phyloP scores from a whole-genome alignment of 2,797 vertebrate genomes.

The Gouania willdenowi region DNA sequence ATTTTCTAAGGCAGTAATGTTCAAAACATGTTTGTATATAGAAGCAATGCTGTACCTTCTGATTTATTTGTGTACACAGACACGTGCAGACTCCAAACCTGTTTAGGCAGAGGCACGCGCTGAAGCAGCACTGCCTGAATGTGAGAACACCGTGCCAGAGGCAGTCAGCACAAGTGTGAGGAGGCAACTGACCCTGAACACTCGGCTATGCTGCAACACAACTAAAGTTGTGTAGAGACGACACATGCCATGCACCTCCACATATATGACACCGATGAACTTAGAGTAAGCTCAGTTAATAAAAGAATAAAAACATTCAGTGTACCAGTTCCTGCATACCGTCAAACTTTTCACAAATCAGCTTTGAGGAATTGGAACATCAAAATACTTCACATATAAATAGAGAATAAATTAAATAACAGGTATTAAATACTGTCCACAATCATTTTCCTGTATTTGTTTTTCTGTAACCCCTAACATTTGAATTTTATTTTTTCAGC shows the following conservation, averaged over 20 bases:
- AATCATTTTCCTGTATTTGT: no score
- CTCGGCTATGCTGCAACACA: neutral
- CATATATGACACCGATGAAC: neutral
- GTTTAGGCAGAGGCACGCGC: conserved; percentile 20
- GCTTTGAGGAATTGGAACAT: no score
- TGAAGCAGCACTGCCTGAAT: neutral
- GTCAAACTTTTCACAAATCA: no score
- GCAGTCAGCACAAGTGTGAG: conserved; percentile 15
- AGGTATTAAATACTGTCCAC: no score
- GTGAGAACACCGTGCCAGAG: conserved; percentile 3
- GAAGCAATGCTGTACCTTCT: conserved; percentile 1
- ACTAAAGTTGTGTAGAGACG: conserved; percentile 3
- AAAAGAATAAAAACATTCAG: no score
- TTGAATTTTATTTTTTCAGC: no score
- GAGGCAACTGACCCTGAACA: conserved; percentile 8
- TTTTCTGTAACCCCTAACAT: no score
- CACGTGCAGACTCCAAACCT: conserved; percentile 12
- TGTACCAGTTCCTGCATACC: no score
- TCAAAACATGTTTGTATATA: neutral
- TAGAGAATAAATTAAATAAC: no score
- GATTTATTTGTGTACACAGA: conserved; percentile 7
- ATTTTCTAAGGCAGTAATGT: no score
- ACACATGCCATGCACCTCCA: neutral
- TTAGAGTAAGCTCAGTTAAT: no score
- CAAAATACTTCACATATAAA: no score